A percentile compares a stretch with the other conserved stretches of the same genome.
Evolutionary conservation across 2,888 invertebrate species (phyloP).

Genomic region (Embidobia sp.): DNA sequence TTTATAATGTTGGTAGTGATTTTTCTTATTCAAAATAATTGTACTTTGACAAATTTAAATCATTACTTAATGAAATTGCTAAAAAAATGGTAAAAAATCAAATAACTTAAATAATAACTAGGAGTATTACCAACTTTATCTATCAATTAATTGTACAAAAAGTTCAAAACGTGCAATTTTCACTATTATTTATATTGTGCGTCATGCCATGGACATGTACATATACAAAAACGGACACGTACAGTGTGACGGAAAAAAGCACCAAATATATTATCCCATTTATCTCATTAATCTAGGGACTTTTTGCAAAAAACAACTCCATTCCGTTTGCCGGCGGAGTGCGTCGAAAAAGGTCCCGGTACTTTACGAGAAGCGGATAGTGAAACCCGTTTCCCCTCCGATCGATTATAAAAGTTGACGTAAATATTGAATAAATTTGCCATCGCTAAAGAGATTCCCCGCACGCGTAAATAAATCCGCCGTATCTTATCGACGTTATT

Average conservation of each 20-base stretch:
- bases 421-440: slow-evolving; percentile 35
- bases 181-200: too few species aligned
- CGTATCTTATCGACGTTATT: slow-evolving; percentile 47
- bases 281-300: slow-evolving; percentile 1
- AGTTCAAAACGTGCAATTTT: too few species aligned
- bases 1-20: too few species aligned
- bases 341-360: slow-evolving; percentile 6
- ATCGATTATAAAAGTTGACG: slow-evolving; percentile 46
- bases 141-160: too few species aligned
- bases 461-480: slow-evolving; percentile 32
- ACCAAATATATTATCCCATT: neutral
- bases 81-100: too few species aligned
- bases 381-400: slow-evolving; percentile 38
- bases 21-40: too few species aligned
- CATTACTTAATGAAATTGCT: too few species aligned
- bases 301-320: slow-evolving; percentile 13
- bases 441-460: slow-evolving; percentile 17
- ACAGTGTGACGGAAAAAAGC: neutral
- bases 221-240: neutral
- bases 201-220: too few species aligned
- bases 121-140: too few species aligned
- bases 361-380: slow-evolving; percentile 29
- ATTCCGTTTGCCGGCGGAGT: slow-evolving; percentile 11
- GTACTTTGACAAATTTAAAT: too few species aligned
- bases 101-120: too few species aligned